Conservation (phyloP, 2,888 invertebrate species). For the Ommatoiulus sabulosus region DNA sequence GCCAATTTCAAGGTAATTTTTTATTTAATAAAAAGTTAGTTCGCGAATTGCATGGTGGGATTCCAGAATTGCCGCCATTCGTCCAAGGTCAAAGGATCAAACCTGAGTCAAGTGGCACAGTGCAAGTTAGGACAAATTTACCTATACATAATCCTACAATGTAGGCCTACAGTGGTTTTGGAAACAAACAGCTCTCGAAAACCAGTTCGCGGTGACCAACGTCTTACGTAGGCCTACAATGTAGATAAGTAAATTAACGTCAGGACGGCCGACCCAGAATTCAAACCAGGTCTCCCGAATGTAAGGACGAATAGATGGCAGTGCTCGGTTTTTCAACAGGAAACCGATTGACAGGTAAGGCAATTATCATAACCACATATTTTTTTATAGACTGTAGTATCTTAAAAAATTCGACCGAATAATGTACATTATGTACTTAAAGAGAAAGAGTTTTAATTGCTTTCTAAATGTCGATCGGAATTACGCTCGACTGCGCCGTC, state of each 20-base stretch:
- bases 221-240: too few species aligned
- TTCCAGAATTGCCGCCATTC: background rate
- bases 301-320: too few species aligned
- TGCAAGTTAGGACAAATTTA: too few species aligned
- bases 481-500: background rate
- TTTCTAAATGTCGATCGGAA: background rate
- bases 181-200: too few species aligned
- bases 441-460: slow-evolving; percentile 1
- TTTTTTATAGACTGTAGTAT: background rate
- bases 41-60: background rate
- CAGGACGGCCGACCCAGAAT: too few species aligned
- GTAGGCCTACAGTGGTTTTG: too few species aligned
- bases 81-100: background rate
- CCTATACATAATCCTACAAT: too few species aligned
- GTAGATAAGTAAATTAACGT: too few species aligned
- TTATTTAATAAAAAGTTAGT: too few species aligned
- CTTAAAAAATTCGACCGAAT: background rate
- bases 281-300: too few species aligned
- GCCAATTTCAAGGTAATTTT: background rate
- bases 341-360: background rate
- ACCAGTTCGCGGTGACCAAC: too few species aligned
- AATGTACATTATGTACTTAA: background rate
- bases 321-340: background rate
- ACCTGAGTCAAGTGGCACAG: too few species aligned
- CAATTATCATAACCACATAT: background rate